phyloP scores from a whole-genome alignment of 92 coral and sea anemone genomes.

The Epizoanthus ramosus region DNA sequence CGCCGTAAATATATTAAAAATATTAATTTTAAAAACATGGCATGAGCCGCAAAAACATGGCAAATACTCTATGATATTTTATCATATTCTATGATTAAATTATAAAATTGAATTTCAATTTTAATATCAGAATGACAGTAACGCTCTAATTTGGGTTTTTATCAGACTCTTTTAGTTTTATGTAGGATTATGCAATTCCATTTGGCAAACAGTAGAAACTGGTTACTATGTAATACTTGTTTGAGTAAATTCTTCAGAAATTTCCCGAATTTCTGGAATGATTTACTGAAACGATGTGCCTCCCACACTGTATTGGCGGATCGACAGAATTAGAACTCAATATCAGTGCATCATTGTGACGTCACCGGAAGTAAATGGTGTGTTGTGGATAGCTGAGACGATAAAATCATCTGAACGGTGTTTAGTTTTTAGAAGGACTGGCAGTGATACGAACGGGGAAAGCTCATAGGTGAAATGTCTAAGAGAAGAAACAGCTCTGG shows the following conservation, averaged over 20 bases:
- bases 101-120: no score
- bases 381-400: constrained; percentile 41
- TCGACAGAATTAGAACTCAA: not conserved
- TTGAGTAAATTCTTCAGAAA: not conserved
- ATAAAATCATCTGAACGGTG: constrained; percentile 8
- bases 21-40: no score
- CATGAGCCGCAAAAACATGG: no score
- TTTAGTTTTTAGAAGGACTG: constrained; percentile 11
- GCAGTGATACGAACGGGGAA: not conserved
- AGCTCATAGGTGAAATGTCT: constrained; percentile 48
- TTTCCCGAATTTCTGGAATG: constrained; percentile 2
- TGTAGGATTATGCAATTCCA: no score
- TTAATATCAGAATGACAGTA: no score
- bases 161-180: no score
- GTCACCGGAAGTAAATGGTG: constrained; percentile 57
- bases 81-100: no score
- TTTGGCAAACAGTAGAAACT: no score
- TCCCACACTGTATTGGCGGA: not conserved
- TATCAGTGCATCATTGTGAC: constrained; percentile 47
- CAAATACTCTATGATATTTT: no score
- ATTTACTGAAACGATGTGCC: constrained; percentile 10
- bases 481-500: constrained; percentile 70
- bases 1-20: no score
- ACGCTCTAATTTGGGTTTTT: no score
- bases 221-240: no score